These are phyloP conservation scores for Megaceryle maxima DNA, from an alignment of 2,113 vertebrate genomes.

Conservation along the genomic window DNA sequence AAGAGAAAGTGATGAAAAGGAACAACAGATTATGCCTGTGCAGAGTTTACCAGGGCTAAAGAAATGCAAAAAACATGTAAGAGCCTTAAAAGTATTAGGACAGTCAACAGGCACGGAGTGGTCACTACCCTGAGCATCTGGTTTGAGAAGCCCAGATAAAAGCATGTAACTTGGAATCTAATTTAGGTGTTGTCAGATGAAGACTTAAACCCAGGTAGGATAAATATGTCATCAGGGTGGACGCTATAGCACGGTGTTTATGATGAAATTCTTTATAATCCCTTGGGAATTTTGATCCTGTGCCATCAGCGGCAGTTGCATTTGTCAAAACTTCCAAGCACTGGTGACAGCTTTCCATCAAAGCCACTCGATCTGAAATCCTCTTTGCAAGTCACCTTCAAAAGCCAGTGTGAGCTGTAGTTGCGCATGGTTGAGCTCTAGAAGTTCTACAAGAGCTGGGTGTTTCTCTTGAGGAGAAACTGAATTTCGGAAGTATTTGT, in stretches of 20 bases:
- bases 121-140: background rate
- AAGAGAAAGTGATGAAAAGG: background rate
- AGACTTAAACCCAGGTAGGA: background rate
- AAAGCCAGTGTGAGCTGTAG: background rate
- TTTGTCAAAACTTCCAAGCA: background rate
- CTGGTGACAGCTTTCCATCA: background rate
- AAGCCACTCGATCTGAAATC: background rate
- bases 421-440: fast-evolving
- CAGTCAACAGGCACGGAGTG: background rate
- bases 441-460: background rate
- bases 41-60: background rate
- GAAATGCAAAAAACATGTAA: background rate
- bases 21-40: background rate
- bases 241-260: fast-evolving
- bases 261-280: background rate
- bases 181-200: background rate
- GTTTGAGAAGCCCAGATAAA: background rate
- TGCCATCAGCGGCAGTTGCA: background rate
- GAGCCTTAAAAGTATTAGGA: background rate
- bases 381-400: background rate
- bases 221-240: background rate
- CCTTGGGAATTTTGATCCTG: background rate
- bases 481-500: background rate
- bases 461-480: background rate
- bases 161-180: background rate